phyloP scores from a whole-genome alignment of 1,140 invertebrate genomes.

The Hylaeus anthracinus region DNA sequence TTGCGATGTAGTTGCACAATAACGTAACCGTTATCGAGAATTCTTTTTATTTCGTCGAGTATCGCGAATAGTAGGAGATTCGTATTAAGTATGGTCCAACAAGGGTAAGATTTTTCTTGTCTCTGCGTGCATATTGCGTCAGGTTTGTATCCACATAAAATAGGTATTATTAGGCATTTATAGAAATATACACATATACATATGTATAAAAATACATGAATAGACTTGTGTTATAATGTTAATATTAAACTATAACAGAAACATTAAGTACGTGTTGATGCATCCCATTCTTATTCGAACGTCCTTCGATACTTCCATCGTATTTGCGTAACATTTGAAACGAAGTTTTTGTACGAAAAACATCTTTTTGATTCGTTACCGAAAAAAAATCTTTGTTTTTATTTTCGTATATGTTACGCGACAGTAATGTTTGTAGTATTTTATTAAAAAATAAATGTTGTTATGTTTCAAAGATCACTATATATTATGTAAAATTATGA shows the following conservation, averaged over 20 bases:
- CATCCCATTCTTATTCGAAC: not conserved
- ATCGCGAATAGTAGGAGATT: not conserved
- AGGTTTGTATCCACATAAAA: slow-evolving; percentile 43
- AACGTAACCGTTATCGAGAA: not conserved
- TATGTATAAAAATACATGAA: slow-evolving; percentile 42
- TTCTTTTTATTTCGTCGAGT: not conserved
- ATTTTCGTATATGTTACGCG: not conserved
- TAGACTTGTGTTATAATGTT: slow-evolving; percentile 40
- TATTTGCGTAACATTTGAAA: not conserved
- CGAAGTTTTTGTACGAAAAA: not conserved
- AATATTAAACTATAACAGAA: slow-evolving; percentile 19
- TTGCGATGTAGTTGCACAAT: not conserved
- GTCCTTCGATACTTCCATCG: not conserved
- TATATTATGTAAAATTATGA: slow-evolving; percentile 36
- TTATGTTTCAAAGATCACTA: slow-evolving; percentile 8
- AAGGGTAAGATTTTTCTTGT: slow-evolving; percentile 23
- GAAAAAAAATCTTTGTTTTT: not conserved
- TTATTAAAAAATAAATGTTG: slow-evolving; percentile 24
- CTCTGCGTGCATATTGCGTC: slow-evolving; percentile 35
- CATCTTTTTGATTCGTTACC: not conserved
- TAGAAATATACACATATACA: slow-evolving; percentile 46
- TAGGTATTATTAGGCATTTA: slow-evolving; percentile 61
- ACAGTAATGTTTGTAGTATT: slow-evolving; percentile 9
- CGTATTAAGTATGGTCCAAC: slow-evolving; percentile 25
- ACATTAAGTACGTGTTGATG: slow-evolving; percentile 1